Percentiles rank a stretch among this genome's conserved stretches.
These are phyloP conservation scores for Hypomecis punctinalis DNA, from an alignment of 2,888 invertebrate species.

Conservation along the genomic window DNA sequence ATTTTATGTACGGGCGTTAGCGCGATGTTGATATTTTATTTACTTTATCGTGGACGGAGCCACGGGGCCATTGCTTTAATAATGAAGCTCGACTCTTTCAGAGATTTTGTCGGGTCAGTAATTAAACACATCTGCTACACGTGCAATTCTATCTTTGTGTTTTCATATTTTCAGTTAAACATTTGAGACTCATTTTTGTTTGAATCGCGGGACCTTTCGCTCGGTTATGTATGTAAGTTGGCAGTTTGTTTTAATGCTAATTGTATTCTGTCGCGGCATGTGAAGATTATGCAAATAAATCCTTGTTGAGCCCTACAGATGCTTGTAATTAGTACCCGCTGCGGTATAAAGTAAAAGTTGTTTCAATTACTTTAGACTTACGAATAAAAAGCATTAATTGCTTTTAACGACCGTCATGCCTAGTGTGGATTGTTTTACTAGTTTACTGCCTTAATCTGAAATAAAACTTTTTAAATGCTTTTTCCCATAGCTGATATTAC, in stretches of 20 bases:
- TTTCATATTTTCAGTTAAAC: conserved; percentile 66
- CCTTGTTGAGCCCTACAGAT: conserved; percentile 44
- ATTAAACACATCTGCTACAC: conserved; percentile 82
- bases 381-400: conserved; percentile 31
- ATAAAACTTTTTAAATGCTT: not conserved
- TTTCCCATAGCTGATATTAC: too few species aligned
- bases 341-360: conserved; percentile 39
- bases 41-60: conserved; percentile 69
- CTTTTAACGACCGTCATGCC: conserved; percentile 27
- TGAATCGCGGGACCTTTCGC: conserved; percentile 57
- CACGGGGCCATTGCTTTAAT: conserved; percentile 65
- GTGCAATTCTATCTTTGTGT: conserved; percentile 68
- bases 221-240: conserved; percentile 48
- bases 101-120: conserved; percentile 78
- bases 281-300: conserved; percentile 56
- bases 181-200: conserved; percentile 60
- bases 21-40: conserved; percentile 80
- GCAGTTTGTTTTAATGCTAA: conserved; percentile 62
- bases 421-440: conserved; percentile 5
- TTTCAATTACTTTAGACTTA: conserved; percentile 31
- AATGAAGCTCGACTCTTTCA: conserved; percentile 75
- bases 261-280: conserved; percentile 52
- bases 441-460: not conserved
- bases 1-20: conserved; percentile 70
- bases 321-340: conserved; percentile 44